Evolutionary conservation across 2,113 vertebrate genomes (phyloP).

Genomic region (Hepsetus odoe): DNA sequence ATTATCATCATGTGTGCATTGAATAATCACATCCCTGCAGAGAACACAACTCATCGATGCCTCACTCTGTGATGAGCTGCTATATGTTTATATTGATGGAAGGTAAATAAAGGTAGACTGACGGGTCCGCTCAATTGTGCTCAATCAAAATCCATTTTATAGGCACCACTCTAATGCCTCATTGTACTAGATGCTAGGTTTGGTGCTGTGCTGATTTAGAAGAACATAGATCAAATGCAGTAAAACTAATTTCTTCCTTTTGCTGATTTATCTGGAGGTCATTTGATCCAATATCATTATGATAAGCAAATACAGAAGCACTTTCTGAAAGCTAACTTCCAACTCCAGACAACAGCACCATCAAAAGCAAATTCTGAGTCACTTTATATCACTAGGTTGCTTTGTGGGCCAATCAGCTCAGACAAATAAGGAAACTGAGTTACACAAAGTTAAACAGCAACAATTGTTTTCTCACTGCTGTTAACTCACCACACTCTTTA

Average conservation of each 20-base stretch:
- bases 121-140: constrained; percentile 1
- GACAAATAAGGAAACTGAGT: background rate
- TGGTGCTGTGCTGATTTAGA: background rate
- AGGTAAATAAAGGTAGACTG: constrained; percentile 49
- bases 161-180: background rate
- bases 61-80: background rate
- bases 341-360: background rate
- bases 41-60: background rate
- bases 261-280: background rate
- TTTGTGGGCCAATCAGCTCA: background rate
- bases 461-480: background rate
- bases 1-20: too few relatives aligned
- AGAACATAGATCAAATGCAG: too few relatives aligned
- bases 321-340: background rate
- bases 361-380: background rate
- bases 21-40: too few relatives aligned
- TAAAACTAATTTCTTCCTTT: too few relatives aligned
- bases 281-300: background rate
- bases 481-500: constrained; percentile 88
- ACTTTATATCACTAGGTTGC: background rate
- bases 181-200: background rate
- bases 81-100: constrained; percentile 40
- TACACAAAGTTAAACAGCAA: background rate
- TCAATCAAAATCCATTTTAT: background rate
- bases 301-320: background rate